phyloP scores from a whole-genome alignment of 1,140 invertebrate species.

The Drosophila ficusphila region DNA sequence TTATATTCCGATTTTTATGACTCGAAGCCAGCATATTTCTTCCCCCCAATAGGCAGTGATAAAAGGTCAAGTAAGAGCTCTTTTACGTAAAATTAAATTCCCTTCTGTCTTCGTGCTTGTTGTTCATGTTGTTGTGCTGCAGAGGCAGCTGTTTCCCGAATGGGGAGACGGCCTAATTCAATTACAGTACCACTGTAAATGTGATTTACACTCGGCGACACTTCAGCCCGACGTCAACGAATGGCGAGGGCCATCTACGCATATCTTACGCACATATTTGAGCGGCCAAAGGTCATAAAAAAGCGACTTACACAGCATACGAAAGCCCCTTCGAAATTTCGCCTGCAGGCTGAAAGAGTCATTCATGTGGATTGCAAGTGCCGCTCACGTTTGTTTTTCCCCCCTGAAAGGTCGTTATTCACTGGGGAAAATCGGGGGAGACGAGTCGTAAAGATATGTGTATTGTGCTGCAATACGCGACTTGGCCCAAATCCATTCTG shows the following conservation, averaged over 20 bases:
- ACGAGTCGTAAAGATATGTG: conserved; percentile 48
- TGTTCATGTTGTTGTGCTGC: conserved; percentile 2
- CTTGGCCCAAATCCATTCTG: conserved; percentile 37
- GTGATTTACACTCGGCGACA: conserved; percentile 67
- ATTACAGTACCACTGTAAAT: conserved; percentile 77
- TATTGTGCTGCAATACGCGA: conserved; percentile 46
- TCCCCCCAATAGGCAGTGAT: neutral
- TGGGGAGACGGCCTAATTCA: conserved; percentile 57
- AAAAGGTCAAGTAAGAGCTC: conserved; percentile 43
- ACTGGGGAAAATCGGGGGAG: conserved; percentile 1
- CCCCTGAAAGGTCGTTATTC: conserved; percentile 25
- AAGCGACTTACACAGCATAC: conserved; percentile 54
- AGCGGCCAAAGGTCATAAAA: conserved; percentile 66
- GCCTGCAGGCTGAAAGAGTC: conserved; percentile 14
- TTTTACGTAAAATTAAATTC: conserved; percentile 60
- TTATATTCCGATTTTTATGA: neutral
- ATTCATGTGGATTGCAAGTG: conserved; percentile 47
- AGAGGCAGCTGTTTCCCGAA: neutral
- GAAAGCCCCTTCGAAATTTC: neutral
- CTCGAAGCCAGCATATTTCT: conserved; percentile 1
- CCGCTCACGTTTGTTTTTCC: conserved; percentile 25
- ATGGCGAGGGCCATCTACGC: conserved; percentile 14
- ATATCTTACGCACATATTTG: conserved; percentile 68
- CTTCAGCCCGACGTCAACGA: conserved; percentile 13
- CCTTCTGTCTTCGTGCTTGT: conserved; percentile 3